A percentile compares a stretch with the other conserved stretches of the same genome.
phyloP scores from a whole-genome alignment of 2,797 vertebrate species.

The Chrysocyon brachyurus region DNA sequence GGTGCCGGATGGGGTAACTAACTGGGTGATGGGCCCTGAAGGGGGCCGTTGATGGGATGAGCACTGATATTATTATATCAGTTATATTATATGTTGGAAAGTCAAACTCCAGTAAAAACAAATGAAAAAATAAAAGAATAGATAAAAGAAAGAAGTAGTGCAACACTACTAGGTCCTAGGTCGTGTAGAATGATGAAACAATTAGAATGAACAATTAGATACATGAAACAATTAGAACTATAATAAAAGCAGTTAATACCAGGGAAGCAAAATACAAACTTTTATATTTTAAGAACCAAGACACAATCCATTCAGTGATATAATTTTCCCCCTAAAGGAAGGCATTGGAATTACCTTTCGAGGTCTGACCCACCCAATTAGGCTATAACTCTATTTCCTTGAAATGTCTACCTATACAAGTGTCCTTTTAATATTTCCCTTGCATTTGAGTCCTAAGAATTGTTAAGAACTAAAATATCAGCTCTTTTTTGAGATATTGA shows the following conservation, averaged over 20 bases:
- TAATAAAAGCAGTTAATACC: background rate
- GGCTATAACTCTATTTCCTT: background rate
- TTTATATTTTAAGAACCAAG: background rate
- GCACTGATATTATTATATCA: too few relatives aligned
- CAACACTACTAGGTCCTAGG: background rate
- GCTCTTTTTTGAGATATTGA: background rate
- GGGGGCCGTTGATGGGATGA: too few relatives aligned
- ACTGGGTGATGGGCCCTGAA: too few relatives aligned
- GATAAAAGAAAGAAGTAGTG: background rate
- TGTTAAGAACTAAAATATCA: constrained; percentile 7
- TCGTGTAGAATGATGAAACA: background rate
- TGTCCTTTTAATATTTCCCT: background rate
- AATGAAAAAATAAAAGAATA: background rate
- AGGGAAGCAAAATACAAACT: background rate
- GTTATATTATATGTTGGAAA: too few relatives aligned
- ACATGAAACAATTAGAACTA: background rate
- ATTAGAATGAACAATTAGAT: constrained; percentile 33
- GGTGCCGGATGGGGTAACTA: too few relatives aligned
- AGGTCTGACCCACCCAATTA: background rate
- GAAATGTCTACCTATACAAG: background rate
- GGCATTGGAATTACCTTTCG: background rate
- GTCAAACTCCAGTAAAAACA: too few relatives aligned
- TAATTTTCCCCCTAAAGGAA: background rate
- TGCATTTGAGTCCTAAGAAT: background rate
- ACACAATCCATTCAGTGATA: background rate